Evolutionary conservation across 2,797 vertebrate species (phyloP).

Genomic region (Huso huso): DNA sequence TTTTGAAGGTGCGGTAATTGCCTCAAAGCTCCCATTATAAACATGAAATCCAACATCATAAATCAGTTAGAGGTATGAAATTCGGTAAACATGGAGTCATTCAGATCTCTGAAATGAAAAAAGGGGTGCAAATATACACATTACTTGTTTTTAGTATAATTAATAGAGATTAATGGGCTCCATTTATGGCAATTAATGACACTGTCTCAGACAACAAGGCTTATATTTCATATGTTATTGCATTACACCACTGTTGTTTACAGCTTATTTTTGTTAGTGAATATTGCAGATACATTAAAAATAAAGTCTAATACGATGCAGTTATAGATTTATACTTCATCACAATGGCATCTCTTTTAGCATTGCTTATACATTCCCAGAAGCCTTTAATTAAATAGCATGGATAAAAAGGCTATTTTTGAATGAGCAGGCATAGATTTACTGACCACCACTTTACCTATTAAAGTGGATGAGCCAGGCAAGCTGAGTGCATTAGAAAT

Average conservation of each 20-base stretch:
- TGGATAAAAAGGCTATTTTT: constrained; percentile 34
- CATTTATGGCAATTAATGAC: too few relatives aligned
- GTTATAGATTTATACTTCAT: constrained; percentile 57
- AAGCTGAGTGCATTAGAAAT: constrained; percentile 36
- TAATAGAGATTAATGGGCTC: too few relatives aligned
- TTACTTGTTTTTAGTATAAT: too few relatives aligned
- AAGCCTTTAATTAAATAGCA: constrained; percentile 55
- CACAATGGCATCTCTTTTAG: constrained; percentile 47
- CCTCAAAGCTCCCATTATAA: too few relatives aligned
- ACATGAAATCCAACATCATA: too few relatives aligned
- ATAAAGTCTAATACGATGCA: constrained; percentile 34
- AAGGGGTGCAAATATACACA: too few relatives aligned
- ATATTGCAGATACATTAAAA: constrained; percentile 41
- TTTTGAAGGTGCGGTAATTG: too few relatives aligned
- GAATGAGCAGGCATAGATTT: constrained; percentile 43
- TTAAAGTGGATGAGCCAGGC: constrained; percentile 26
- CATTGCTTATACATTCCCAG: constrained; percentile 55
- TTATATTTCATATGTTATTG: not conserved
- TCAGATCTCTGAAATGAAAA: too few relatives aligned
- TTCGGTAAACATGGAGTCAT: too few relatives aligned
- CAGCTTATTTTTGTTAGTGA: constrained; percentile 36
- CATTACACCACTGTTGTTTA: constrained; percentile 24
- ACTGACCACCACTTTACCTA: constrained; percentile 33
- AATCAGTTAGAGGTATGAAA: too few relatives aligned
- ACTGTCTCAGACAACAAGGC: too few relatives aligned